Percentiles rank a stretch among this genome's conserved stretches.
phyloP scores from a whole-genome alignment of 1,140 invertebrate species.

The Danaus melanippus region DNA sequence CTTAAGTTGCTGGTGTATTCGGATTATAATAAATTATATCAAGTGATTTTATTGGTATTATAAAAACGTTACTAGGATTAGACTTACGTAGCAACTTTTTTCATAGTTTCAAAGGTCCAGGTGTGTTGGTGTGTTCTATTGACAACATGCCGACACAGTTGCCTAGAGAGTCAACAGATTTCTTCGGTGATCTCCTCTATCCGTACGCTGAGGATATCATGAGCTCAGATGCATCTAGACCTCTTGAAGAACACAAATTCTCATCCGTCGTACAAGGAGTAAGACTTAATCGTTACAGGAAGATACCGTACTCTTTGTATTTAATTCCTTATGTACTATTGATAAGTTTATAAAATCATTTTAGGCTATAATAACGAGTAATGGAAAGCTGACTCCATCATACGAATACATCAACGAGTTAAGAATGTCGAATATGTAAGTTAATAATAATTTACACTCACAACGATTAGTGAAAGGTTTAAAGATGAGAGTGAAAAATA shows the following conservation, averaged over 20 bases:
- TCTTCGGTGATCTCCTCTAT: slow-evolving; percentile 94
- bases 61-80: no score
- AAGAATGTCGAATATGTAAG: slow-evolving; percentile 71
- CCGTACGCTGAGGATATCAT: slow-evolving; percentile 94
- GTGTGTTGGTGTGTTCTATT: slow-evolving; percentile 98
- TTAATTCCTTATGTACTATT: slow-evolving; percentile 6
- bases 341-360: slow-evolving; percentile 1
- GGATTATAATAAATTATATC: slow-evolving; percentile 2
- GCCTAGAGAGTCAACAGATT: slow-evolving; percentile 96
- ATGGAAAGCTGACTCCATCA: slow-evolving; percentile 91
- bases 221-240: slow-evolving; percentile 88
- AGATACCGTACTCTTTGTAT: background rate
- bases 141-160: slow-evolving; percentile 99
- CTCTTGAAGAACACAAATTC: slow-evolving; percentile 87
- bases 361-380: slow-evolving; percentile 91
- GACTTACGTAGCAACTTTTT: background rate
- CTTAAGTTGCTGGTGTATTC: background rate
- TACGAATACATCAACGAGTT: slow-evolving; percentile 97
- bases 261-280: slow-evolving; percentile 85
- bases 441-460: slow-evolving; percentile 11
- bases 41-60: no score
- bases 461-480: background rate
- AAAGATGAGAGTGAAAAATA: no score
- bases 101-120: slow-evolving; percentile 91
- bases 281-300: slow-evolving; percentile 42